phyloP scores from a whole-genome alignment of 2,113 vertebrate species.

The Panthera leo region DNA sequence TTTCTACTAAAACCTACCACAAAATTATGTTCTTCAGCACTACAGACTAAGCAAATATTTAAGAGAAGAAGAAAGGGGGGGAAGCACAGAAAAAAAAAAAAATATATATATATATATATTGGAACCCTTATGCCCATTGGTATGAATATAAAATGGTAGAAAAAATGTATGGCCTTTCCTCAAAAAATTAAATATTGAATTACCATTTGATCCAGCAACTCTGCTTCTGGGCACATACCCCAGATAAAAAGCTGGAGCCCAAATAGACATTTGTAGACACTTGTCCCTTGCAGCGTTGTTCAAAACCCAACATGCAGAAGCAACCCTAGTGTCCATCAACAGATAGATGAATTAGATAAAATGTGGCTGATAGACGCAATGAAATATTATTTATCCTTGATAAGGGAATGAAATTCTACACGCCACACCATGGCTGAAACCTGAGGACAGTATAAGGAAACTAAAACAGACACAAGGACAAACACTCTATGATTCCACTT shows the following conservation, averaged over 20 bases:
- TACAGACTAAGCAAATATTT: neutral
- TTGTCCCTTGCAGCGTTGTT: neutral
- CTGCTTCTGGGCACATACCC: too few relatives aligned
- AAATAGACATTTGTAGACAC: neutral
- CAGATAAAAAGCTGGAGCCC: neutral
- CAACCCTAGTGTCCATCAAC: neutral
- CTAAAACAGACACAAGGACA: neutral
- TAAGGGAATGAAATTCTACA: neutral
- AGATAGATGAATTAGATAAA: neutral
- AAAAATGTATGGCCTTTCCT: neutral
- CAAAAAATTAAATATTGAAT: neutral
- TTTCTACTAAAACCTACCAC: neutral
- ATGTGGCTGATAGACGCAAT: neutral
- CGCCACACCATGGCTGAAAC: neutral
- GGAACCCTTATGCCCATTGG: neutral
- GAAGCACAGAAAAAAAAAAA: neutral
- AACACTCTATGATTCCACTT: neutral
- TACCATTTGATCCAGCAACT: neutral
- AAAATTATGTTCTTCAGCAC: neutral
- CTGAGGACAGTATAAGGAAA: neutral
- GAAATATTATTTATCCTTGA: neutral
- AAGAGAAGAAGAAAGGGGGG: neutral
- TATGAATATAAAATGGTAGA: neutral
- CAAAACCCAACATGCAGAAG: neutral
- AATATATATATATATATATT: too few relatives aligned